These are phyloP conservation scores for Lepilemur septentrionalis DNA, from an alignment of 2,797 vertebrate species.

Conservation along the genomic window DNA sequence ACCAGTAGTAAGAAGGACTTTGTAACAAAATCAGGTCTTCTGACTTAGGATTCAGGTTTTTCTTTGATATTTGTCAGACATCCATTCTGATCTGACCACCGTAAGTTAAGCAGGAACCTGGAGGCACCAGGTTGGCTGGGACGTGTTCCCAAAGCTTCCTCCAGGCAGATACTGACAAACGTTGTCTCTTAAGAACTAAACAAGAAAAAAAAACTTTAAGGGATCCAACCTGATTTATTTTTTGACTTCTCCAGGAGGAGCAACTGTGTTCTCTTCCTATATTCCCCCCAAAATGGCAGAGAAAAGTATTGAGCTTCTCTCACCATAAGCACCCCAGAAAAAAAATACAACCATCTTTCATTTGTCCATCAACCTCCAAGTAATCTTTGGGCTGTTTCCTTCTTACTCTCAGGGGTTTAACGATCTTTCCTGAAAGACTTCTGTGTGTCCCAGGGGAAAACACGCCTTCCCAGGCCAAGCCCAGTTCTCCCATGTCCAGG, in stretches of 20 bases:
- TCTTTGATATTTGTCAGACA: neutral
- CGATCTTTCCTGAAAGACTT: slow-evolving; percentile 57
- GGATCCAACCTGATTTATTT: slow-evolving; percentile 15
- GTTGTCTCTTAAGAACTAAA: neutral
- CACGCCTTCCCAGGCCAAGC: slow-evolving; percentile 35
- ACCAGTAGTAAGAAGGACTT: neutral
- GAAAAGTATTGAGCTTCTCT: neutral
- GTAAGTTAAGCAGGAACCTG: neutral
- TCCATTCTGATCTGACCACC: neutral
- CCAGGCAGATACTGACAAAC: neutral
- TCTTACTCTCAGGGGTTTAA: slow-evolving; percentile 55
- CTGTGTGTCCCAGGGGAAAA: slow-evolving; percentile 17
- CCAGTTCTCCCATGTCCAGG: neutral
- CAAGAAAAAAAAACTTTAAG: neutral
- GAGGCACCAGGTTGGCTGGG: neutral
- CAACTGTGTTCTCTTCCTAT: neutral
- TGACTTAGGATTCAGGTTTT: neutral
- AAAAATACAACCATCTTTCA: neutral
- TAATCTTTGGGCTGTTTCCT: slow-evolving; percentile 6
- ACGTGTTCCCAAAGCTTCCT: neutral
- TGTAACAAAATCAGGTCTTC: neutral
- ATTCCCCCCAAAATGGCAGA: neutral
- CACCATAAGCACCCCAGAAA: neutral
- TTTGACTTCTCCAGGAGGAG: neutral
- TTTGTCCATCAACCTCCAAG: neutral